These are phyloP conservation scores for Orgyia antiqua DNA, from an alignment of 2,888 invertebrate species.

Conservation along the genomic window DNA sequence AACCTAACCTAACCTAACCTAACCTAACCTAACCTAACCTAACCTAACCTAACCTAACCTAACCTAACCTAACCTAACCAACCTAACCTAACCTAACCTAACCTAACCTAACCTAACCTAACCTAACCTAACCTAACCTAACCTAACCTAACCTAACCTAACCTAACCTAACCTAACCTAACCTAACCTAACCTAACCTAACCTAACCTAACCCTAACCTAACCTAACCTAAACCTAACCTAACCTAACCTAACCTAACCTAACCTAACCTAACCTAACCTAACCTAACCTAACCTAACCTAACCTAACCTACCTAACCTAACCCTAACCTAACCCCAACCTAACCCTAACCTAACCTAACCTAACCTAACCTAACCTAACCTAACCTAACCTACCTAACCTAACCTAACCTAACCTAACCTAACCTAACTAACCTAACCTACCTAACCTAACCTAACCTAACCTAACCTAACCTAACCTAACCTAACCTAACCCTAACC, in stretches of 20 bases:
- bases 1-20: slow-evolving; percentile 11
- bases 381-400: too few species aligned
- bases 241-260: slow-evolving; percentile 7
- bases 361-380: not conserved
- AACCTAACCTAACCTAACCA: slow-evolving; percentile 18
- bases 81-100: slow-evolving; percentile 8
- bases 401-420: not conserved
- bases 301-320: slow-evolving; percentile 2
- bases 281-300: slow-evolving; percentile 2
- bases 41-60: too few species aligned
- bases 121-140: slow-evolving; percentile 7
- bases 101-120: slow-evolving; percentile 7
- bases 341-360: too few species aligned
- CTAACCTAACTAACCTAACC: too few species aligned
- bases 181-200: slow-evolving; percentile 1
- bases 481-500: slow-evolving; percentile 25
- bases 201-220: too few species aligned
- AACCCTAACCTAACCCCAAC: slow-evolving; percentile 2
- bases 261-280: slow-evolving; percentile 3
- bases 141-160: slow-evolving; percentile 6
- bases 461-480: slow-evolving; percentile 13
- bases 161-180: slow-evolving; percentile 5
- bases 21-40: slow-evolving; percentile 10
- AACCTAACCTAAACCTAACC: slow-evolving; percentile 7
- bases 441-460: slow-evolving; percentile 26